phyloP scores from a whole-genome alignment of 2,888 invertebrate species.

The Monoplex corrugatus region DNA sequence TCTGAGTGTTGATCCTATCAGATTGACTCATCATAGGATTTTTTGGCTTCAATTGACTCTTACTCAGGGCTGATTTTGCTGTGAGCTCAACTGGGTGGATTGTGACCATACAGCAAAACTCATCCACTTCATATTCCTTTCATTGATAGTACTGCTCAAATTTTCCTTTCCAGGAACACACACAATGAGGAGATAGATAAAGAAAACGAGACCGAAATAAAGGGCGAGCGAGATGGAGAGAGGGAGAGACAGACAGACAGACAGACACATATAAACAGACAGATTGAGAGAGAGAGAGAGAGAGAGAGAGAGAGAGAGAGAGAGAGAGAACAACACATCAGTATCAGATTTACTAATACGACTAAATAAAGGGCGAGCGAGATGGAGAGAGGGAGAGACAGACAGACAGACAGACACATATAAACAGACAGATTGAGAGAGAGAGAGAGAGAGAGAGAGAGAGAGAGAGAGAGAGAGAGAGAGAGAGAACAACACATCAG shows the following conservation, averaged over 20 bases:
- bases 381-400: background rate
- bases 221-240: background rate
- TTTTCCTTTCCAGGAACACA: background rate
- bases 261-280: background rate
- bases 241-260: background rate
- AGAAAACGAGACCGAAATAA: background rate
- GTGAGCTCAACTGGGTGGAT: no score
- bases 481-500: background rate
- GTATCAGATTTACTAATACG: no score
- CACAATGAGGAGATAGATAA: background rate
- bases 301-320: background rate
- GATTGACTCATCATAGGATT: no score
- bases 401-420: background rate
- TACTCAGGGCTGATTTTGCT: no score
- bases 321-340: background rate
- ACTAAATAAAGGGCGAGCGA: background rate
- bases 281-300: background rate
- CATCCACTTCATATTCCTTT: no score
- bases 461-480: background rate
- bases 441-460: constrained; percentile 11
- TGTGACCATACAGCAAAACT: no score
- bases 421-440: background rate
- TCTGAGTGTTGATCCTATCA: no score
- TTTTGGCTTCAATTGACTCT: no score
- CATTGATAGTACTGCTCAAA: no score